Evolutionary conservation across 2,113 vertebrate species (phyloP), one percentile per base, ranked within the genome.

Genomic region (Brachypteracias leptosomus): DNA sequence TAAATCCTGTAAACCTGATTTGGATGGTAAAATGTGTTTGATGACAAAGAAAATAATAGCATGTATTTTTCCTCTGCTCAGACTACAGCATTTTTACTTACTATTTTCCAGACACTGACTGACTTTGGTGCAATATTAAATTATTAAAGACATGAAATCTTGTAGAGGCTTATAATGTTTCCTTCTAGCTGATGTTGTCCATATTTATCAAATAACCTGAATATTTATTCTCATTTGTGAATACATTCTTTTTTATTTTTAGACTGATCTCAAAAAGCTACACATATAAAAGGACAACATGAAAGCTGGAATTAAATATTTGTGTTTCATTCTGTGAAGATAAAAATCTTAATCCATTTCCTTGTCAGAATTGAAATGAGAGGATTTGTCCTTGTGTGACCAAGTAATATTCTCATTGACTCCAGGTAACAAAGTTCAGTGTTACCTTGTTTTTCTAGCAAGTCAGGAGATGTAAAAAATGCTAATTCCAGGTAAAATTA

Each of bases 281-380:
- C 2, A 3, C 42, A 17, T 83, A 7, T 61, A 68, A 91, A 55
- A 85, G 25, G n/a, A 24, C 78, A 74, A 61, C 49, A 54, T 40
- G 74, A 65, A 75, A 91, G 55, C 38, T 59, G 47, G 67, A 91
- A 88, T 90, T 92, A 93, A 96, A 68, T 82, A 89, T 77, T 85
- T 96, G 70, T 90, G 62, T 95, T 94, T 93, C 6, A 1, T n/a
- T 94, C 62, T 40, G 49, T 29, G 33, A 72, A 66, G 57, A 91
- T 72, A 90, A 78, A 95, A 46, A 91, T 92, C 71, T 88, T 95
- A 78, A 85, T 89, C 54, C 73, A 29, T 65, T 73, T 70, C 59
- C 55, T 80, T 68, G 31, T 74, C 74, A 83, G 85, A 96, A 95
- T 71, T 46, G 83, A 92, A 96, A 85, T 90, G 47, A 95, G 59